Evolutionary conservation across 2,888 invertebrate species (phyloP).

Genomic region (Heliconius erato): DNA sequence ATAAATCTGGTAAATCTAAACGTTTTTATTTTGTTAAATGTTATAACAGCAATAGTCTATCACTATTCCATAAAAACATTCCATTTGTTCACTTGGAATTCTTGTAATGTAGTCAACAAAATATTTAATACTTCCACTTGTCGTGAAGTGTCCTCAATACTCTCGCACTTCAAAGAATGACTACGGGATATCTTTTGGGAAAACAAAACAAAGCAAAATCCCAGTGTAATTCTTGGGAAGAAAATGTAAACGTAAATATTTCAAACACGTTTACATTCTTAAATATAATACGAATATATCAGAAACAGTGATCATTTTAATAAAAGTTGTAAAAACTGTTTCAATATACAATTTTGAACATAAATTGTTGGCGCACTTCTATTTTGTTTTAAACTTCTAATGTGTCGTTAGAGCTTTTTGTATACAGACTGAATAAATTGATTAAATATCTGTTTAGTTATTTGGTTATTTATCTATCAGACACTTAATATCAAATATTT

Average conservation of each 20-base stretch:
- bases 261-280: not conserved
- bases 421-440: not conserved
- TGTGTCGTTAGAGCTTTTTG: not conserved
- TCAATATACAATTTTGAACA: not conserved
- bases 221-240: constrained; percentile 5
- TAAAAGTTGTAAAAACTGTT: not conserved
- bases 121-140: constrained; percentile 14
- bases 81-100: not conserved
- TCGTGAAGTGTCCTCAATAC: constrained; percentile 13
- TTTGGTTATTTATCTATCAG: too few relatives aligned
- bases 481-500: too few relatives aligned
- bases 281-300: not conserved
- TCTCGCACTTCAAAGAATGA: constrained; percentile 24
- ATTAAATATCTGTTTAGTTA: not conserved
- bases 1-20: not conserved
- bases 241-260: not conserved
- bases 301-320: not conserved
- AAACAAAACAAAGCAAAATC: not conserved
- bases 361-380: not conserved
- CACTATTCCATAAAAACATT: not conserved
- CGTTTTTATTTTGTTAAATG: not conserved
- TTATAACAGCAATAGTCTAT: not conserved
- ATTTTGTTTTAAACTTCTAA: not conserved
- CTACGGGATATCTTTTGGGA: constrained; percentile 8
- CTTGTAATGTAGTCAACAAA: not conserved